Evolutionary conservation across 1,140 invertebrate species (phyloP).

Genomic region (Whitmania pigra): DNA sequence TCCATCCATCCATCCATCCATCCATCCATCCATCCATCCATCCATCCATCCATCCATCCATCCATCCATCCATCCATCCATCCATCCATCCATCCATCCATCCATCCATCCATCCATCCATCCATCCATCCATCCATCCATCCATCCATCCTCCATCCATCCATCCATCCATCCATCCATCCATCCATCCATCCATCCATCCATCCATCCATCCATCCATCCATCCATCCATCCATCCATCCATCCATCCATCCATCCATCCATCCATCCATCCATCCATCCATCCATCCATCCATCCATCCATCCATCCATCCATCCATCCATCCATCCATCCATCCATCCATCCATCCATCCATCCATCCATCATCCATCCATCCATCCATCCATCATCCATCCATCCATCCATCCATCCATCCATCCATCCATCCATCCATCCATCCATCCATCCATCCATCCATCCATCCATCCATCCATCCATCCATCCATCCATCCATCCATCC

Average conservation of each 20-base stretch:
- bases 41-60: too few relatives aligned
- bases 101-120: too few relatives aligned
- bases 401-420: neutral
- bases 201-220: neutral
- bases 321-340: neutral
- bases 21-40: too few relatives aligned
- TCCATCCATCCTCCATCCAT: neutral
- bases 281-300: neutral
- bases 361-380: too few relatives aligned
- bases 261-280: neutral
- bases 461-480: neutral
- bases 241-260: neutral
- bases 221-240: neutral
- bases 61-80: too few relatives aligned
- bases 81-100: too few relatives aligned
- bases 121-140: neutral
- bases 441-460: neutral
- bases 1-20: too few relatives aligned
- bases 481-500: neutral
- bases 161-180: neutral
- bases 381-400: neutral
- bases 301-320: neutral
- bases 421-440: neutral
- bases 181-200: neutral
- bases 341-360: neutral